Percentiles rank a stretch among this genome's conserved stretches.
Evolutionary conservation across 2,797 vertebrate species (phyloP).

Genomic region (Manis crassicaudata): DNA sequence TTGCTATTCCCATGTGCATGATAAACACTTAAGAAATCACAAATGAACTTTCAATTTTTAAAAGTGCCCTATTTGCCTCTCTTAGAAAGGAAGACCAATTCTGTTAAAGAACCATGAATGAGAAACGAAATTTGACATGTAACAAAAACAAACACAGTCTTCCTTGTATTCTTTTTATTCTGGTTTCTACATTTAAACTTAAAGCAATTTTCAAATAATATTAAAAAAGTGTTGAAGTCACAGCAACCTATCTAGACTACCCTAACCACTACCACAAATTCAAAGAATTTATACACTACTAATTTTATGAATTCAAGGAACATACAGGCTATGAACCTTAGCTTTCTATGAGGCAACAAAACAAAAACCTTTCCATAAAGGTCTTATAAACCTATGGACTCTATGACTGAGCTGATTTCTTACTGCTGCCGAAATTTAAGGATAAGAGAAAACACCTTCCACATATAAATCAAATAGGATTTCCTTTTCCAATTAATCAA

Average conservation of each 20-base stretch:
- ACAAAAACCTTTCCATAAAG: neutral
- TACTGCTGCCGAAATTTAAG: conserved; percentile 11
- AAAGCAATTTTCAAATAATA: conserved; percentile 29
- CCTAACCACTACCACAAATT: neutral
- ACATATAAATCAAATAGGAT: neutral
- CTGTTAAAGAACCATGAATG: neutral
- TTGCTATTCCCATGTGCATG: conserved; percentile 53
- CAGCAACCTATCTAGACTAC: neutral
- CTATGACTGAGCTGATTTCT: neutral
- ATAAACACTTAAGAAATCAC: conserved; percentile 44
- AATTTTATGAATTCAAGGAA: neutral
- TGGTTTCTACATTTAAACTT: conserved; percentile 37
- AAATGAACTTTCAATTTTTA: too few species aligned
- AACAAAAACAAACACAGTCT: neutral
- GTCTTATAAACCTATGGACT: conserved; percentile 25
- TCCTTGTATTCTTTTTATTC: neutral
- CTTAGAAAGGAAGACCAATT: conserved; percentile 50
- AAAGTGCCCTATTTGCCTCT: neutral
- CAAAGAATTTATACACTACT: neutral
- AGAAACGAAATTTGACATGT: conserved; percentile 38
- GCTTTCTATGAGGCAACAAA: neutral
- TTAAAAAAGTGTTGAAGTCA: conserved; percentile 14
- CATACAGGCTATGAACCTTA: neutral
- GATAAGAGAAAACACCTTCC: conserved; percentile 15
- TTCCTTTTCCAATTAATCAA: neutral